Evolutionary conservation across 2,888 invertebrate species (phyloP).

Genomic region (Phytoseiulus persimilis): DNA sequence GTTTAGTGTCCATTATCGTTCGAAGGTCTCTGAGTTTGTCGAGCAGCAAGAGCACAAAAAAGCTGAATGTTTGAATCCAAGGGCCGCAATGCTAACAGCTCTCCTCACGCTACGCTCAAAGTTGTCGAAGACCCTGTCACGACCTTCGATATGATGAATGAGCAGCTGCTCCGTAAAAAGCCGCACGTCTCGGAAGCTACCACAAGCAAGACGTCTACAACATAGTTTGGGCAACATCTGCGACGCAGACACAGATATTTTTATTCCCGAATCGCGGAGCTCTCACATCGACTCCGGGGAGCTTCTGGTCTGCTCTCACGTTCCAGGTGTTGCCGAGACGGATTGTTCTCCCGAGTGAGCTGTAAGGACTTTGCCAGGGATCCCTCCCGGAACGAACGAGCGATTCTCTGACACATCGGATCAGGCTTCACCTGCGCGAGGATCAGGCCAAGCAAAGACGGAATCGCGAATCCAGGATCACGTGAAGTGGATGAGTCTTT

Average conservation of each 20-base stretch:
- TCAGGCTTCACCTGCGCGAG: too few relatives aligned
- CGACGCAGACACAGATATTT: not conserved
- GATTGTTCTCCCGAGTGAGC: too few relatives aligned
- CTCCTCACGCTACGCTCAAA: not conserved
- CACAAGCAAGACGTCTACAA: not conserved
- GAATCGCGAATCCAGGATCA: too few relatives aligned
- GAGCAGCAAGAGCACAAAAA: not conserved
- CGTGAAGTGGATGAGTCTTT: too few relatives aligned
- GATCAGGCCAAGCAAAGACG: too few relatives aligned
- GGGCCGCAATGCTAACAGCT: not conserved
- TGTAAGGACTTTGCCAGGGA: too few relatives aligned
- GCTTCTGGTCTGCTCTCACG: too few relatives aligned
- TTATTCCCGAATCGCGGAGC: not conserved
- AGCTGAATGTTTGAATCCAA: not conserved
- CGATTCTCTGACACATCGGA: too few relatives aligned
- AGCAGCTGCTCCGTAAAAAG: not conserved
- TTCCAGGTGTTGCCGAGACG: too few relatives aligned
- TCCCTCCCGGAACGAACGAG: too few relatives aligned
- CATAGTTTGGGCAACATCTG: not conserved
- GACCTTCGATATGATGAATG: not conserved
- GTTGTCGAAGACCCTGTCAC: too few relatives aligned
- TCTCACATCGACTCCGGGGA: too few relatives aligned
- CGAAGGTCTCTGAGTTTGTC: not conserved
- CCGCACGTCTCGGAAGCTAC: not conserved
- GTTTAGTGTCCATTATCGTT: not conserved